phyloP scores from a whole-genome alignment of 37 sponge, comb jelly and placozoan species.

The Cliona cf. orientalis region DNA sequence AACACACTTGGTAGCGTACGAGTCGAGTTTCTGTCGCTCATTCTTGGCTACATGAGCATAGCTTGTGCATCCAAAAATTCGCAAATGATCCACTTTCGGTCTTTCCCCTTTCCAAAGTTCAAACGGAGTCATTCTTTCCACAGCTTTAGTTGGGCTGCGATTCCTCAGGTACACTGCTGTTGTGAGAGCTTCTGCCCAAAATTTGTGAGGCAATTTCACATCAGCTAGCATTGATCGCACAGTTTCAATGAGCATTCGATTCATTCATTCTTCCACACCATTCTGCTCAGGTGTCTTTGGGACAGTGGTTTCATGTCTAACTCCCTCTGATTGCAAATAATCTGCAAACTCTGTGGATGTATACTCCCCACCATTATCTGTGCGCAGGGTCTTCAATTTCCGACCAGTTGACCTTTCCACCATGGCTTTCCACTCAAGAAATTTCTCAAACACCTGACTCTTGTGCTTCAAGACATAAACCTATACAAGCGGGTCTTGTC shows the following conservation, averaged over 20 bases:
- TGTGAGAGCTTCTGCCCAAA: slow-evolving; percentile 82
- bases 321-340: slow-evolving; percentile 56
- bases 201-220: slow-evolving; percentile 61
- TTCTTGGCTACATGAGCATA: slow-evolving; percentile 53
- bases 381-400: slow-evolving; percentile 60
- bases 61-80: slow-evolving; percentile 57
- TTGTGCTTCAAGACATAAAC: slow-evolving; percentile 63
- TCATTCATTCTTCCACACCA: slow-evolving; percentile 71
- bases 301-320: slow-evolving; percentile 62
- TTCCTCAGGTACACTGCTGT: slow-evolving; percentile 69
- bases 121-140: slow-evolving; percentile 66
- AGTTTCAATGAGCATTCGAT: slow-evolving; percentile 74
- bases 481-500: slow-evolving; percentile 69
- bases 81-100: slow-evolving; percentile 50
- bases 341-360: slow-evolving; percentile 54
- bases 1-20: slow-evolving; percentile 55
- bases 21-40: slow-evolving; percentile 50
- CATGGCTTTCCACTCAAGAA: slow-evolving; percentile 69
- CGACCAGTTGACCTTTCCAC: slow-evolving; percentile 48
- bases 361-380: slow-evolving; percentile 66
- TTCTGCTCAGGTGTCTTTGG: slow-evolving; percentile 80
- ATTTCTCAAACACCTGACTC: slow-evolving; percentile 52
- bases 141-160: slow-evolving; percentile 60
- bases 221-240: slow-evolving; percentile 66
- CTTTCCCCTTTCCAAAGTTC: slow-evolving; percentile 43